phyloP scores from a whole-genome alignment of 2,888 invertebrate genomes.

The Zaprionus bogoriensis region DNA sequence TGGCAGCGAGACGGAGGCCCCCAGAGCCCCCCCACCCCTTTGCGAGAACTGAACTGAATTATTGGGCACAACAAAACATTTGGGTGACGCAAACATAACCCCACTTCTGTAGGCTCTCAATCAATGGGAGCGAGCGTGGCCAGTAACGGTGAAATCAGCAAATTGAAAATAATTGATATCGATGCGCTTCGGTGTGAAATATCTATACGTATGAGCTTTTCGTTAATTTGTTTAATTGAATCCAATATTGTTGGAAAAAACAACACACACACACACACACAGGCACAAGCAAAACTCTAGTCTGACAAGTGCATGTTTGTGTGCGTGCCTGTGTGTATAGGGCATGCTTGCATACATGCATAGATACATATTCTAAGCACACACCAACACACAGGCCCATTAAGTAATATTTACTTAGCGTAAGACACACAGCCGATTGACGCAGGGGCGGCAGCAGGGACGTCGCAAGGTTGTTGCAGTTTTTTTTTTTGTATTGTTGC shows the following conservation, averaged over 20 bases:
- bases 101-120: conserved; percentile 53
- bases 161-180: conserved; percentile 72
- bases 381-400: conserved; percentile 66
- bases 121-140: conserved; percentile 28
- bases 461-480: conserved; percentile 44
- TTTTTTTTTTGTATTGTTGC: no score
- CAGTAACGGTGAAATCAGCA: conserved; percentile 48
- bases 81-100: conserved; percentile 77
- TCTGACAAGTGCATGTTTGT: conserved; percentile 13
- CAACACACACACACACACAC: conserved; percentile 29
- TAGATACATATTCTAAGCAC: conserved; percentile 73
- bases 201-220: conserved; percentile 44
- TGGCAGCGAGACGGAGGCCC: conserved; percentile 34
- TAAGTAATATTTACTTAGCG: conserved; percentile 71
- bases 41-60: conserved; percentile 20
- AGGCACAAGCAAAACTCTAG: conserved; percentile 16
- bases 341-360: conserved; percentile 38
- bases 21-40: background rate
- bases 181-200: conserved; percentile 44
- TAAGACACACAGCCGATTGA: conserved; percentile 19
- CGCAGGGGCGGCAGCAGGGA: conserved; percentile 10
- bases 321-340: conserved; percentile 11
- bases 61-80: conserved; percentile 60
- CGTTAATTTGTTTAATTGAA: conserved; percentile 66
- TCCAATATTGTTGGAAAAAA: conserved; percentile 51